Base-by-base conservation (phyloP, 1,140 invertebrate genomes). In the Drosophila gunungcola region DNA sequence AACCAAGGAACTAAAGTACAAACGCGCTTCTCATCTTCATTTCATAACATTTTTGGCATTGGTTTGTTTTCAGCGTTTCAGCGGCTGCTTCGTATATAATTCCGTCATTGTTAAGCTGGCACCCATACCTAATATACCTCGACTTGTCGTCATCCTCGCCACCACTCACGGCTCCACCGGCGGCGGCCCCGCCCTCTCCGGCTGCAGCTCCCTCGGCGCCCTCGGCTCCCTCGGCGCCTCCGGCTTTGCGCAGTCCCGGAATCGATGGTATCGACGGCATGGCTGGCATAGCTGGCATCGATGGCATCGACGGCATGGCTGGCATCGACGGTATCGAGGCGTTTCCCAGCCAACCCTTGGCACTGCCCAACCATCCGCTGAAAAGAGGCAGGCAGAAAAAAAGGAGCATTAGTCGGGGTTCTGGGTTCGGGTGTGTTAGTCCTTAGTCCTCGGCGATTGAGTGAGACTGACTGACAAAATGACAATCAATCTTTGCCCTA, bases 141-240 rank as follows among this genome's bases (percentile, higher is more conserved):
- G 95, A 96, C 94, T 95, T 96, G 93, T 96, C 96, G 92, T 97
- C 96, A 92, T 97, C 96, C 92, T 97, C 96, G 77, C 96, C 96
- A 93, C 96, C 96, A 74, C 94, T 93, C 76, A 93, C 85, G 78
- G 93, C 65, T 92, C 92, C 70, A 61, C 93, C 65, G 90, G 91
- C 64, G 85, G 92, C 92, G 58, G 94, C 94, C 2, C 92, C 78
- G 27, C 92, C 88, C 13, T 93, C 92, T 9, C 93, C 79, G 27
- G 70, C 86, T 41, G 72, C 77, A 34, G 92, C 93, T 29, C 86
- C 91, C 39, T 93, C 93, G 41, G 93, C 93, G 38, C 76, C 91
- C 60, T 92, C 92, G 9, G 67, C 82, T 39, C 79, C 85, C 0
- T 92, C 88, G 2, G 92, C 92, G 48, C 60, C 84, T 91, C 93